phyloP scores from a whole-genome alignment of 1,140 invertebrate species.

The Frieseomelitta varia region DNA sequence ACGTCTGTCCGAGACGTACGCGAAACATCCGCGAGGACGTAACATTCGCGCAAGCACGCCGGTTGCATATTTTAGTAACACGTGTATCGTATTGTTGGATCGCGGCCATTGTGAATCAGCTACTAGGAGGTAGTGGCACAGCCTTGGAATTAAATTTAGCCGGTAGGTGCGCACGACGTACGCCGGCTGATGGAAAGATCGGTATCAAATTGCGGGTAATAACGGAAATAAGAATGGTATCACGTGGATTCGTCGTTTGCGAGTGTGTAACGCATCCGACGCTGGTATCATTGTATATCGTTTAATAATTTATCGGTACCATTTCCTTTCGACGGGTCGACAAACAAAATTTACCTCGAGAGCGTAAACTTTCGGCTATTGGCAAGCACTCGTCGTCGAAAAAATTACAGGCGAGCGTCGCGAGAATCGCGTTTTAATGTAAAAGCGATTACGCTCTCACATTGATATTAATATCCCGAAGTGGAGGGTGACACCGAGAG shows the following conservation, averaged over 20 bases:
- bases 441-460: background rate
- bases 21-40: no score
- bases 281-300: background rate
- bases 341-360: background rate
- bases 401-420: background rate
- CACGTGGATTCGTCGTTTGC: conserved; percentile 37
- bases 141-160: conserved; percentile 48
- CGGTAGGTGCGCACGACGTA: conserved; percentile 32
- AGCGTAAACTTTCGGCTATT: background rate
- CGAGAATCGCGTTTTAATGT: no score
- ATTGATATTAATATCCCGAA: background rate
- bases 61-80: conserved; percentile 19
- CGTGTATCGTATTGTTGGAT: conserved; percentile 36
- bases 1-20: background rate
- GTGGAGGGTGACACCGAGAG: background rate
- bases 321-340: background rate
- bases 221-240: conserved; percentile 64
- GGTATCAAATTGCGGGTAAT: conserved; percentile 63
- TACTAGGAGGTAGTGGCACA: conserved; percentile 35
- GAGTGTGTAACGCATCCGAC: conserved; percentile 22
- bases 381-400: background rate
- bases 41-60: background rate
- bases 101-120: conserved; percentile 25
- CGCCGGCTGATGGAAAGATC: conserved; percentile 54
- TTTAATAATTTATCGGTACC: conserved; percentile 52